phyloP scores from a whole-genome alignment of 2,113 vertebrate genomes.

The Heliornis fulica region DNA sequence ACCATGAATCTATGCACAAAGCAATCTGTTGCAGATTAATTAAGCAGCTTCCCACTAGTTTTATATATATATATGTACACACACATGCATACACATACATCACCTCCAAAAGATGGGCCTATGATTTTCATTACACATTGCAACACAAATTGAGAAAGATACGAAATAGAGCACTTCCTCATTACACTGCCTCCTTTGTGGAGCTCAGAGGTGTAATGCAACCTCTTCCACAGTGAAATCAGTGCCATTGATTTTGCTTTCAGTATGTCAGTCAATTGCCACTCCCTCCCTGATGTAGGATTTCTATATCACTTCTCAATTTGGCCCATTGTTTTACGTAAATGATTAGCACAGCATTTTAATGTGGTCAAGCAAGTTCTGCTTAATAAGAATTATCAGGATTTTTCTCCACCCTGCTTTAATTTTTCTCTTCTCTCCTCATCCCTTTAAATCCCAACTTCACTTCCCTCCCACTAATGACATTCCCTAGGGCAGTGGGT shows the following conservation, averaged over 20 bases:
- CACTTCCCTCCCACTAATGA: neutral
- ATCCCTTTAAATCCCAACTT: neutral
- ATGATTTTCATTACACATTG: neutral
- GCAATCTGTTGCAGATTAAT: neutral
- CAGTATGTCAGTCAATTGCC: neutral
- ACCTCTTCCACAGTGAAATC: neutral
- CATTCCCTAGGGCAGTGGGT: slow-evolving; percentile 1
- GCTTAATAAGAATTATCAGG: neutral
- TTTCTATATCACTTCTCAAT: neutral
- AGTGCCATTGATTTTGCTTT: neutral
- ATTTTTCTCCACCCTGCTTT: neutral
- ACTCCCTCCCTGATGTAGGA: neutral
- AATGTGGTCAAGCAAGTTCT: neutral
- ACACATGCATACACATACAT: too few relatives aligned
- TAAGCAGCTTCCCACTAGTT: neutral
- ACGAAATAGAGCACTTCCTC: neutral
- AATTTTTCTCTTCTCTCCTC: neutral
- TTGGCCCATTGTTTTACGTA: neutral
- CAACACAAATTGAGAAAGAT: neutral
- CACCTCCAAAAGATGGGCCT: neutral
- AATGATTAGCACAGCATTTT: neutral
- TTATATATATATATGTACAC: too few relatives aligned
- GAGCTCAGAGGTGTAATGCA: neutral
- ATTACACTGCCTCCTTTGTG: neutral
- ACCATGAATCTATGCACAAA: neutral